Percentiles rank a stretch among this genome's conserved stretches.
phyloP scores from a whole-genome alignment of 2,113 vertebrate genomes.

The Melanotaenia duboulayi region DNA sequence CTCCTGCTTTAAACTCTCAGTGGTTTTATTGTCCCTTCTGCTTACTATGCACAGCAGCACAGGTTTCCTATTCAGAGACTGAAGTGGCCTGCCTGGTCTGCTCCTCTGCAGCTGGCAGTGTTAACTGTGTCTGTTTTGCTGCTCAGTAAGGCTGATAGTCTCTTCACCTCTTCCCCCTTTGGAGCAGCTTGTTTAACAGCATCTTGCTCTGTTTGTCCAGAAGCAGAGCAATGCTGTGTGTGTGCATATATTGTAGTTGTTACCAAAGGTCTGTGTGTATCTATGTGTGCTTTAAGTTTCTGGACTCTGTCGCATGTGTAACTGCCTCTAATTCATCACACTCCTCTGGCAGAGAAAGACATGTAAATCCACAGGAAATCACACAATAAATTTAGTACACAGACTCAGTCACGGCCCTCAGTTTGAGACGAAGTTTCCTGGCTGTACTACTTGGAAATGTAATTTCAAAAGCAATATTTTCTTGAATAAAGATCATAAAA shows the following conservation, averaged over 20 bases:
- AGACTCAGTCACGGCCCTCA: background rate
- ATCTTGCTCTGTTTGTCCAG: constrained; percentile 15
- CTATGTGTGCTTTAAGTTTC: background rate
- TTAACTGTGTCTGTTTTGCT: constrained; percentile 25
- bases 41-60: constrained; percentile 64
- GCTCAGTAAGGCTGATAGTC: constrained; percentile 38
- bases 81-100: constrained; percentile 49
- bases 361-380: constrained; percentile 16
- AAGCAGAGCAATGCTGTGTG: constrained; percentile 4
- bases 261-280: background rate
- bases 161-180: constrained; percentile 41
- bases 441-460: background rate
- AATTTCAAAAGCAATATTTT: constrained; percentile 9
- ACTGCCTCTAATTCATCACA: background rate
- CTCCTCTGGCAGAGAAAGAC: background rate
- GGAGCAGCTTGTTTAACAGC: constrained; percentile 49
- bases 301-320: background rate
- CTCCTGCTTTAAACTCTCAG: constrained; percentile 23
- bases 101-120: constrained; percentile 42
- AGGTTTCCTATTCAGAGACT: constrained; percentile 57
- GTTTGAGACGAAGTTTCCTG: background rate
- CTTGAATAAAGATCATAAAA: background rate
- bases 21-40: constrained; percentile 34
- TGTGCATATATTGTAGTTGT: background rate
- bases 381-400: constrained; percentile 2